Evolutionary conservation across 2,113 vertebrate species (phyloP), one percentile per base, ranked within the genome.

Genomic region (Cranoglanis bouderius): DNA sequence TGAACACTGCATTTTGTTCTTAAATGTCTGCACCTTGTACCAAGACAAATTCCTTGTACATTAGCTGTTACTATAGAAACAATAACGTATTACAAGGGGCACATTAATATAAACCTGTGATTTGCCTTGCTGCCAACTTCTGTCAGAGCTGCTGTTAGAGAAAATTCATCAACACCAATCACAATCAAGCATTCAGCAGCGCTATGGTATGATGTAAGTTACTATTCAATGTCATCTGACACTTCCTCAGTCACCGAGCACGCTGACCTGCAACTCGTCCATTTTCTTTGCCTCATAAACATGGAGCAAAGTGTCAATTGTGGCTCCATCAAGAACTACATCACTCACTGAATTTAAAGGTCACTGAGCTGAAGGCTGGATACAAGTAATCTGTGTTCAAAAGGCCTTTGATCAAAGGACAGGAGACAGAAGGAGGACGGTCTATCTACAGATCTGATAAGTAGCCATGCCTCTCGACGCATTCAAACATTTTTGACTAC

Each of bases 291-390:
- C 61, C n/a, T 85, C 46, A 32, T 32, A 70, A 70, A 72, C 59
- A 82, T 24, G 32, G 43, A 78, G 32, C 65, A 82, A 81, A 21
- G 51, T 81, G 55, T 81, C 75, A 87, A 49, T 9, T 32, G 78
- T 49, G 59, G 21, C 59, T 86, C 74, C 38, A 78, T 86, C 55
- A 86, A n/a, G 38, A 29, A 9, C n/a, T 63, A 43, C 29, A 63
- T 77, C 38, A 61, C 74, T 24, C 4, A 49, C 16, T 49, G 59
- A 46, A 40, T 81, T 82, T 67, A 87, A 87, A 87, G 77, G 77
- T 63, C 53, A 78, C 40, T 51, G 26, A 67, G 75, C 75, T 87
- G 75, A 78, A 81, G 16, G 51, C 3, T 55, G 78, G n/a, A 55
- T 35, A 32, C 51, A 81, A 51, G 78, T 55, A 81, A 81, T 81